Evolutionary conservation across 2,797 vertebrate genomes (phyloP).

Genomic region (Thalassophryne amazonica): DNA sequence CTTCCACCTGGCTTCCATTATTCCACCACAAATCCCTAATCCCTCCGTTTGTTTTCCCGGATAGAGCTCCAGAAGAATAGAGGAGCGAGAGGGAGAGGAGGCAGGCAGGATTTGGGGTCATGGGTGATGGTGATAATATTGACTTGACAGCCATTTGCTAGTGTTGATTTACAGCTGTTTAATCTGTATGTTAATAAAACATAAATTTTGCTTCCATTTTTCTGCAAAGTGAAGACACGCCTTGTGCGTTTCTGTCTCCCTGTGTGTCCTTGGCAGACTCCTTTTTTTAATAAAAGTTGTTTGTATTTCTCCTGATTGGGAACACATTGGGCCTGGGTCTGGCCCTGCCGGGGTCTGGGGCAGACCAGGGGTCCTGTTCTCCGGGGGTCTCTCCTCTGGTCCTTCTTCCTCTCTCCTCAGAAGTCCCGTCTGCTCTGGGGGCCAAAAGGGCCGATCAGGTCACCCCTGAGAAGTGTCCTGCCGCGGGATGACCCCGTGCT

Average conservation of each 20-base stretch:
- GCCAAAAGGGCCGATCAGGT: slow-evolving; percentile 64
- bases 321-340: slow-evolving; percentile 87
- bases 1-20: slow-evolving; percentile 80
- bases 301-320: slow-evolving; percentile 94
- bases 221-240: not conserved
- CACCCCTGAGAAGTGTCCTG: slow-evolving; percentile 85
- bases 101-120: slow-evolving; percentile 42
- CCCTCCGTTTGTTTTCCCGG: slow-evolving; percentile 80
- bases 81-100: slow-evolving; percentile 46
- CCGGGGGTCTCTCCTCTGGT: slow-evolving; percentile 76
- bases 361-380: slow-evolving; percentile 86
- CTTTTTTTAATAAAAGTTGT: slow-evolving; percentile 93
- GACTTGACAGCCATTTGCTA: slow-evolving; percentile 35
- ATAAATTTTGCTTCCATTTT: not conserved
- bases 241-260: not conserved
- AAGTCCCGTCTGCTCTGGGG: slow-evolving; percentile 87
- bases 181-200: slow-evolving; percentile 14
- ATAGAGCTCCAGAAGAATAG: slow-evolving; percentile 66
- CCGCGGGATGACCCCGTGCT: slow-evolving; percentile 85
- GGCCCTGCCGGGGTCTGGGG: slow-evolving; percentile 67
- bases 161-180: slow-evolving; percentile 23
- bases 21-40: slow-evolving; percentile 75
- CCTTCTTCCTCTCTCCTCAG: slow-evolving; percentile 90
- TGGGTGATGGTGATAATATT: slow-evolving; percentile 47
- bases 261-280: slow-evolving; percentile 21